Percentiles rank a stretch among this genome's conserved stretches.
Evolutionary conservation across 30 jellyfish, hydroid and myxozoan species (phyloP).

Genomic region (Aurelia aurita complex sp. Pacific): DNA sequence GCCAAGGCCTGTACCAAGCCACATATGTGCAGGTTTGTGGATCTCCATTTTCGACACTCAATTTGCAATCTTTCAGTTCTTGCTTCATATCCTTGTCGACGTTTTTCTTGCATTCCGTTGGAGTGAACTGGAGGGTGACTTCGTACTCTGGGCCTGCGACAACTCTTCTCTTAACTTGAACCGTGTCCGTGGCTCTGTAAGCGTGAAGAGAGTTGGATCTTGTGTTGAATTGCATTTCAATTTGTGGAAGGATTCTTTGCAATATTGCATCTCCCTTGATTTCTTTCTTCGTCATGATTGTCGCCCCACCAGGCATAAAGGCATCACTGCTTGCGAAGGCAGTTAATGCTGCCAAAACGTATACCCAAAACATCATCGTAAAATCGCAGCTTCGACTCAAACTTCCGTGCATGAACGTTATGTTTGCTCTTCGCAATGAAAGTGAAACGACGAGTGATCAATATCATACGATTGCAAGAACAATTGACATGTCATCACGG

Average conservation of each 20-base stretch:
- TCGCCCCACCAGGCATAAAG: constrained; percentile 36
- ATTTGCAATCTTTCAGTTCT: constrained; percentile 36
- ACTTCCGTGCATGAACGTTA: too few species aligned
- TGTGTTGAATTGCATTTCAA: constrained; percentile 38
- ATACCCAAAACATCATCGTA: constrained; percentile 8
- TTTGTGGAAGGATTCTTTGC: constrained; percentile 20
- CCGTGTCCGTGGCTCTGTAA: constrained; percentile 9
- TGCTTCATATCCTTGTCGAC: constrained; percentile 30
- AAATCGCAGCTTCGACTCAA: too few species aligned
- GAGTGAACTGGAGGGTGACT: constrained; percentile 6
- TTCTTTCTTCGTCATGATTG: constrained; percentile 27
- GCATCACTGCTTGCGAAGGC: constrained; percentile 41
- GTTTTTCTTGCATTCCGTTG: constrained; percentile 62
- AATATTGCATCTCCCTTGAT: constrained; percentile 15
- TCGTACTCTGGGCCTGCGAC: constrained; percentile 46
- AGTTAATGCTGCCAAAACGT: neutral
- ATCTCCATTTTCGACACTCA: constrained; percentile 19
- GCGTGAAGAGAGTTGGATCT: constrained; percentile 38
- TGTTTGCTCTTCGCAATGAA: too few species aligned
- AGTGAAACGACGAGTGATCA: too few species aligned
- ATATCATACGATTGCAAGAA: too few species aligned
- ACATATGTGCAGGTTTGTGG: constrained; percentile 48
- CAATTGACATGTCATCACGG: too few species aligned
- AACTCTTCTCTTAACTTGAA: constrained; percentile 10
- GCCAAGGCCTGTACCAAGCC: constrained; percentile 69